A percentile compares a stretch with the other conserved stretches of the same genome.
These are phyloP conservation scores for Axis porcinus DNA, from an alignment of 2,113 vertebrate genomes.

Conservation along the genomic window DNA sequence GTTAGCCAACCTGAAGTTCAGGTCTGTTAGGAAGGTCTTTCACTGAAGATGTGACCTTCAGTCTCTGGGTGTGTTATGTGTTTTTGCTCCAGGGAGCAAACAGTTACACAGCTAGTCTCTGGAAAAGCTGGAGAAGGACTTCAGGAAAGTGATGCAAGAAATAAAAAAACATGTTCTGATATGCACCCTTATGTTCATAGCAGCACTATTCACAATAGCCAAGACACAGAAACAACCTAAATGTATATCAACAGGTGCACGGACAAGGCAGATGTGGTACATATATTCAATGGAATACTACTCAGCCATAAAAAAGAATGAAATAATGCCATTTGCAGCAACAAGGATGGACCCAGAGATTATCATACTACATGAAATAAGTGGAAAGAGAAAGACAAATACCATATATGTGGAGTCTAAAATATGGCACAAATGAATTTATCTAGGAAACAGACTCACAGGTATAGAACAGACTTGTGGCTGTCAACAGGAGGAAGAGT, in stretches of 20 bases:
- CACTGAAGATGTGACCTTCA: background rate
- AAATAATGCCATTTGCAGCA: background rate
- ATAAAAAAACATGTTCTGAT: background rate
- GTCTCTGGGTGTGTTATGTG: background rate
- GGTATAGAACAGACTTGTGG: background rate
- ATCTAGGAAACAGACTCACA: background rate
- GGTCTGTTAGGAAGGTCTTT: background rate
- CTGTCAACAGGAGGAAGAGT: background rate
- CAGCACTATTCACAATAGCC: background rate
- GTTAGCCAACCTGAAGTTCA: too few relatives aligned
- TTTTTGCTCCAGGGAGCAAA: background rate
- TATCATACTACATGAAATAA: background rate
- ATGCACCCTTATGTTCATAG: background rate
- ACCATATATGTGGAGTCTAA: background rate
- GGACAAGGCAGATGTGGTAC: background rate
- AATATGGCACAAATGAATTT: background rate
- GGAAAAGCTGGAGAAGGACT: background rate
- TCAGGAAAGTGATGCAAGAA: background rate
- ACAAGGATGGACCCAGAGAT: background rate
- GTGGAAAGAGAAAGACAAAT: background rate
- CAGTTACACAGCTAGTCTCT: background rate
- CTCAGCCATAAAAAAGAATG: background rate
- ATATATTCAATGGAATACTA: background rate
- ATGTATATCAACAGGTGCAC: background rate
- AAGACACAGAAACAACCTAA: background rate